phyloP scores from a whole-genome alignment of 53 echinoderm and acorn worm genomes.

The Holothuria scabra region DNA sequence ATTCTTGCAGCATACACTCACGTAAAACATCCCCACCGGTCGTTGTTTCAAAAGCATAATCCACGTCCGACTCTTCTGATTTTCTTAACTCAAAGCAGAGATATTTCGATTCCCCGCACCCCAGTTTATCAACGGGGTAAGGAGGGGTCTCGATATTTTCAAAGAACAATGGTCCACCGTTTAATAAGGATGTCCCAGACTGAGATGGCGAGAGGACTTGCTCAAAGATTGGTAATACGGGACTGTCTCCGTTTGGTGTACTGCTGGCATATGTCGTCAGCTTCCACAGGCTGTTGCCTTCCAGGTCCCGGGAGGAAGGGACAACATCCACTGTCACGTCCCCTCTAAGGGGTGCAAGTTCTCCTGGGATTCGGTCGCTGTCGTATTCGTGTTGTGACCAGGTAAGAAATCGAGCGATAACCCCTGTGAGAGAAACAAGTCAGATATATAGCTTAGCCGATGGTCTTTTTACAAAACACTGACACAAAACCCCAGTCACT shows the following conservation, averaged over 20 bases:
- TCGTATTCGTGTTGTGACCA: not conserved
- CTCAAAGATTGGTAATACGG: conserved; percentile 52
- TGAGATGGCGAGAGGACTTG: conserved; percentile 72
- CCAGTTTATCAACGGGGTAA: conserved; percentile 70
- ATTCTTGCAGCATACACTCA: conserved; percentile 71
- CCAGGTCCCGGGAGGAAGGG: conserved; percentile 59
- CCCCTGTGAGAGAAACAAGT: not conserved
- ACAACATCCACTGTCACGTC: conserved; percentile 1
- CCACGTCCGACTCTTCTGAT: conserved; percentile 66
- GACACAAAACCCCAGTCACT: no score
- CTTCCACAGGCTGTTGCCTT: conserved; percentile 75
- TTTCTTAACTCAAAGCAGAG: conserved; percentile 85
- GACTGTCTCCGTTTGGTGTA: conserved; percentile 61
- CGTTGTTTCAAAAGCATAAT: conserved; percentile 71
- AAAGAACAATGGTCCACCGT: conserved; percentile 71
- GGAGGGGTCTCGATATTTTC: conserved; percentile 53
- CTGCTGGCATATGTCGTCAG: conserved; percentile 72
- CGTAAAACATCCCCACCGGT: conserved; percentile 63
- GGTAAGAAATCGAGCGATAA: conserved; percentile 15
- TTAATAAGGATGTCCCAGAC: conserved; percentile 54
- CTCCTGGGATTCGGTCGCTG: not conserved
- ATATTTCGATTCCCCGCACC: conserved; percentile 74
- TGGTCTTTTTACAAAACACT: no score
- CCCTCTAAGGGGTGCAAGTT: conserved; percentile 1
- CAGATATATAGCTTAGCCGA: no score